phyloP scores from a whole-genome alignment of 2,113 vertebrate species.

The Bubalus kerabau region DNA sequence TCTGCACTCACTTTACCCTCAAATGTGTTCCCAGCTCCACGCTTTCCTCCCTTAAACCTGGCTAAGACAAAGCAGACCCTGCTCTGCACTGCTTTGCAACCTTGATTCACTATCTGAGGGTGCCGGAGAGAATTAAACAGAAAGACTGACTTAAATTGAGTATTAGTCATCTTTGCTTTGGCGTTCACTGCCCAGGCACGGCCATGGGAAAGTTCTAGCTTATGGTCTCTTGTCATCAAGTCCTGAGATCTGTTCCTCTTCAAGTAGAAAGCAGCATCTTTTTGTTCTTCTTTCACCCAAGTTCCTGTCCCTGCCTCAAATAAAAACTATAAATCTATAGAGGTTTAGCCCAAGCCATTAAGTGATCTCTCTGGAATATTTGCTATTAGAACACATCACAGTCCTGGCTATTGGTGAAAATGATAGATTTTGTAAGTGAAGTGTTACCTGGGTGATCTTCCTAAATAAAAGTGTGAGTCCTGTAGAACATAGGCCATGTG shows the following conservation, averaged over 20 bases:
- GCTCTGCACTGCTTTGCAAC: not conserved
- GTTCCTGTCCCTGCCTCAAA: not conserved
- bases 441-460: not conserved
- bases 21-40: not conserved
- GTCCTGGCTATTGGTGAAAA: not conserved
- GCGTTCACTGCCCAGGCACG: not conserved
- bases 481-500: not conserved
- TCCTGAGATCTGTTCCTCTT: not conserved
- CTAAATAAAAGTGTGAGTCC: not conserved
- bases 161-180: not conserved
- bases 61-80: not conserved
- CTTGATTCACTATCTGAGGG: not conserved
- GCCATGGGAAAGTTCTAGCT: not conserved
- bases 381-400: not conserved
- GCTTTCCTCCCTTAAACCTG: not conserved
- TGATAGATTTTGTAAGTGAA: not conserved
- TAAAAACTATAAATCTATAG: not conserved
- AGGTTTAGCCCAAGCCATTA: not conserved
- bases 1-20: not conserved
- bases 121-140: not conserved
- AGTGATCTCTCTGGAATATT: not conserved
- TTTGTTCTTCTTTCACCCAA: not conserved
- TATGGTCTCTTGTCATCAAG: too few relatives aligned
- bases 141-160: not conserved
- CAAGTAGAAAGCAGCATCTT: not conserved